These are phyloP conservation scores for Lathamus discolor DNA, from an alignment of 2,113 vertebrate genomes.

Conservation along the genomic window DNA sequence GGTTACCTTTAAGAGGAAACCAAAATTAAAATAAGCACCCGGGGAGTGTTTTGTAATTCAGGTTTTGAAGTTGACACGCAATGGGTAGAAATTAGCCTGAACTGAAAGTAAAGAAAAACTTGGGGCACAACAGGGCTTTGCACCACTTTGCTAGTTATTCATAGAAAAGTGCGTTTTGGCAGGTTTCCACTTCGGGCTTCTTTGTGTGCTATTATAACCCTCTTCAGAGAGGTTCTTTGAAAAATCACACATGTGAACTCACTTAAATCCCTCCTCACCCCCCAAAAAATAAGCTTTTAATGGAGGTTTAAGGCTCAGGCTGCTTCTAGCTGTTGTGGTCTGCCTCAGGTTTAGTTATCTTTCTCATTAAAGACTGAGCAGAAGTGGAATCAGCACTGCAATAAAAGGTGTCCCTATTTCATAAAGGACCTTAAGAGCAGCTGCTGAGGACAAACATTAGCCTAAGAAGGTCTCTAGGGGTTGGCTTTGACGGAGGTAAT, in stretches of 20 bases:
- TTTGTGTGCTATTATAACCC: neutral
- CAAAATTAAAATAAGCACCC: neutral
- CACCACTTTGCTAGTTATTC: neutral
- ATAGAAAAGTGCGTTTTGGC: neutral
- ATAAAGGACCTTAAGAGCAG: slow-evolving; percentile 1
- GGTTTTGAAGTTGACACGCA: neutral
- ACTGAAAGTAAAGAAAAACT: neutral
- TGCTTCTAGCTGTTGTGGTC: neutral
- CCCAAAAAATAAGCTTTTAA: neutral
- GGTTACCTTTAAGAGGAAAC: neutral
- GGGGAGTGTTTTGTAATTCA: neutral
- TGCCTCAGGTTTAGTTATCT: neutral
- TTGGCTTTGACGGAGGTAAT: slow-evolving; percentile 20
- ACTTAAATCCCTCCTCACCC: neutral
- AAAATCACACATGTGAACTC: neutral
- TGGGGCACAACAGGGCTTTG: neutral
- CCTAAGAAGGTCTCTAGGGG: slow-evolving; percentile 31
- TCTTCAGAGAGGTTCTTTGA: neutral
- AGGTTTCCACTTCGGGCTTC: neutral
- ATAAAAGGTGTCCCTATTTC: slow-evolving; percentile 6
- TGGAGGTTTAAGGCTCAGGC: neutral
- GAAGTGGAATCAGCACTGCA: neutral
- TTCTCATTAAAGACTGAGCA: neutral
- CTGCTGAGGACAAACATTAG: slow-evolving; percentile 44
- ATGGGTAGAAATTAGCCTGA: slow-evolving; percentile 18